Conservation (phyloP, 2,797 vertebrate species). For the Lepilemur septentrionalis region DNA sequence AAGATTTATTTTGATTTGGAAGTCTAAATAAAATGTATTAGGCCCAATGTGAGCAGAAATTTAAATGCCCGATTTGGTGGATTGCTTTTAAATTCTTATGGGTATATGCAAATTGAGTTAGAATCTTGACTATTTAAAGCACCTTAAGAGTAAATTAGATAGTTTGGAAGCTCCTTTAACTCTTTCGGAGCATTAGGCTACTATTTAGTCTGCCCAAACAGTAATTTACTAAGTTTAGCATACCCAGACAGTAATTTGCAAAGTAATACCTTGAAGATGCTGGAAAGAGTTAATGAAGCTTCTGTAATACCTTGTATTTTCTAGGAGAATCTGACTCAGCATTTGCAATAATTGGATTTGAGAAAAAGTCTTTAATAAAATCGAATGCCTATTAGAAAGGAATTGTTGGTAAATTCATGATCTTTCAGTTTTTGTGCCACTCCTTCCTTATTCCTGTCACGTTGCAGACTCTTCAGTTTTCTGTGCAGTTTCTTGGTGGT, state of each 20-base stretch:
- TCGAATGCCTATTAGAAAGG: not conserved
- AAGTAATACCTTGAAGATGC: constrained; percentile 52
- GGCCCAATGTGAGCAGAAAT: constrained; percentile 26
- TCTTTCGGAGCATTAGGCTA: constrained; percentile 43
- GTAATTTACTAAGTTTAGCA: constrained; percentile 62
- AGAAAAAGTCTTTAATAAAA: not conserved
- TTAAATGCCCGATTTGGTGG: not conserved
- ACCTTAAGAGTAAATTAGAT: constrained; percentile 51
- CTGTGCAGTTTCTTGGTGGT: not conserved
- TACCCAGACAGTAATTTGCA: constrained; percentile 61
- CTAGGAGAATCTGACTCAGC: not conserved
- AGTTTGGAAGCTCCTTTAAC: constrained; percentile 57
- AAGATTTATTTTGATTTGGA: not conserved
- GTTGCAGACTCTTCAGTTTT: too few relatives aligned
- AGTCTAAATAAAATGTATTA: constrained; percentile 22
- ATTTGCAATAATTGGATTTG: not conserved
- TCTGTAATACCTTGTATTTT: not conserved
- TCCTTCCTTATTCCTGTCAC: not conserved
- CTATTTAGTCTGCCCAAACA: constrained; percentile 58
- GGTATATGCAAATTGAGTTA: not conserved
- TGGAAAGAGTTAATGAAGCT: constrained; percentile 59
- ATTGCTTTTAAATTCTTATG: constrained; percentile 13
- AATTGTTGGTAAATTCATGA: not conserved
- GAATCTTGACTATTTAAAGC: not conserved
- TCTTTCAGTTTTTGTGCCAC: not conserved